Percentiles rank a stretch among this genome's conserved stretches.
These are phyloP conservation scores for Luehdorfia chinensis DNA, from an alignment of 1,140 invertebrate species.

Conservation along the genomic window DNA sequence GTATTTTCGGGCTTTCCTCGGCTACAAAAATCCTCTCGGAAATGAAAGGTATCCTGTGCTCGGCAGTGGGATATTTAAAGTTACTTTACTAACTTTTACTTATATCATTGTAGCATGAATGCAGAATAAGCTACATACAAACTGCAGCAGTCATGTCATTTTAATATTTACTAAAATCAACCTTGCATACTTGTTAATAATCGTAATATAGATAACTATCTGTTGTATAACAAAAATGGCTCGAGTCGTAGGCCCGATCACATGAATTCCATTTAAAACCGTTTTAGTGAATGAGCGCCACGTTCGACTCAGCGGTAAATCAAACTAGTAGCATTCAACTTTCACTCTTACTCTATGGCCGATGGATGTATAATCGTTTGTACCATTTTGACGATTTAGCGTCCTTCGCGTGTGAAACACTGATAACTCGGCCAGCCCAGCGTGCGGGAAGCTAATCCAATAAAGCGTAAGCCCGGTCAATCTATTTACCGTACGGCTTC, in stretches of 20 bases:
- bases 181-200: too few relatives aligned
- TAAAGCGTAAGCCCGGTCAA: neutral
- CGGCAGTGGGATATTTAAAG: too few relatives aligned
- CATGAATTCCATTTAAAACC: constrained; percentile 7
- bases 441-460: constrained; percentile 1
- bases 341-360: neutral
- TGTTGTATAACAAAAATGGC: too few relatives aligned
- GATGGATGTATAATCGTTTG: neutral
- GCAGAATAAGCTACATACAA: too few relatives aligned
- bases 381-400: neutral
- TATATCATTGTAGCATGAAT: too few relatives aligned
- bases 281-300: constrained; percentile 1
- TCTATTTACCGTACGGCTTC: constrained; percentile 2
- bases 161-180: too few relatives aligned
- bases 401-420: constrained; percentile 10
- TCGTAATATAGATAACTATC: too few relatives aligned
- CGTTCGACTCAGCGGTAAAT: neutral
- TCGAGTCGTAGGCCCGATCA: neutral
- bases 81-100: too few relatives aligned
- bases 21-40: too few relatives aligned
- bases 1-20: too few relatives aligned
- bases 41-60: too few relatives aligned
- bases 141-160: too few relatives aligned
- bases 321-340: neutral
- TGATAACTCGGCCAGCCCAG: neutral